These are phyloP conservation scores for Gibbula magus DNA, from an alignment of 2,888 invertebrate genomes.

Conservation along the genomic window DNA sequence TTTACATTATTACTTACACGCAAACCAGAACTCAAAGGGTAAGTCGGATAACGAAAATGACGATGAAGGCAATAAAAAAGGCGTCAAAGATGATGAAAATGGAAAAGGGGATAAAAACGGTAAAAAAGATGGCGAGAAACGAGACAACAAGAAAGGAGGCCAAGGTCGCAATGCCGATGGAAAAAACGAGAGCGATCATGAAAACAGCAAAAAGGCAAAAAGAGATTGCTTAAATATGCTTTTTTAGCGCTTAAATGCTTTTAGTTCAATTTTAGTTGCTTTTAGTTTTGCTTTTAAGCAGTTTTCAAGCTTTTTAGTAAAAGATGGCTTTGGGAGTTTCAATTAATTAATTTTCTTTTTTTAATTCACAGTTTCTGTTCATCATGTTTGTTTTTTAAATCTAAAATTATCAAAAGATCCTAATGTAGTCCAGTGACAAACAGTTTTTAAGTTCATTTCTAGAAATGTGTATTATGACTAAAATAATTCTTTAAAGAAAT, in stretches of 20 bases:
- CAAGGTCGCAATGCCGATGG: slow-evolving; percentile 8
- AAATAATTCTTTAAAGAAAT: too few relatives aligned
- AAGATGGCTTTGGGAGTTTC: too few relatives aligned
- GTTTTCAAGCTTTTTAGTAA: too few relatives aligned
- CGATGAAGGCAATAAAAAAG: background rate
- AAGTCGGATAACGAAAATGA: background rate
- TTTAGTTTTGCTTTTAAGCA: too few relatives aligned
- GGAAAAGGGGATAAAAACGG: background rate
- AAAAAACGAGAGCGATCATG: background rate
- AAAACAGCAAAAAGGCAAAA: background rate
- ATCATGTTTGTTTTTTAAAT: too few relatives aligned
- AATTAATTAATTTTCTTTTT: too few relatives aligned
- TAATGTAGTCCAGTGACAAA: too few relatives aligned
- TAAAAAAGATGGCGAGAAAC: background rate
- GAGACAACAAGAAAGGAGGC: background rate
- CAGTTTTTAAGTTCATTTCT: too few relatives aligned
- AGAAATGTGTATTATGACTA: too few relatives aligned
- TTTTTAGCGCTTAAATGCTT: background rate
- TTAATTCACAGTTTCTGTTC: too few relatives aligned
- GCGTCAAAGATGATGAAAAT: background rate
- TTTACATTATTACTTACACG: too few relatives aligned
- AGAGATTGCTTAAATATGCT: background rate
- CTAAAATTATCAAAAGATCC: too few relatives aligned
- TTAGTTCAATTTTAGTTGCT: background rate
- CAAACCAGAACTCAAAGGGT: background rate